Evolutionary conservation across 2,113 vertebrate species (phyloP).

Genomic region (Petaurus breviceps): DNA sequence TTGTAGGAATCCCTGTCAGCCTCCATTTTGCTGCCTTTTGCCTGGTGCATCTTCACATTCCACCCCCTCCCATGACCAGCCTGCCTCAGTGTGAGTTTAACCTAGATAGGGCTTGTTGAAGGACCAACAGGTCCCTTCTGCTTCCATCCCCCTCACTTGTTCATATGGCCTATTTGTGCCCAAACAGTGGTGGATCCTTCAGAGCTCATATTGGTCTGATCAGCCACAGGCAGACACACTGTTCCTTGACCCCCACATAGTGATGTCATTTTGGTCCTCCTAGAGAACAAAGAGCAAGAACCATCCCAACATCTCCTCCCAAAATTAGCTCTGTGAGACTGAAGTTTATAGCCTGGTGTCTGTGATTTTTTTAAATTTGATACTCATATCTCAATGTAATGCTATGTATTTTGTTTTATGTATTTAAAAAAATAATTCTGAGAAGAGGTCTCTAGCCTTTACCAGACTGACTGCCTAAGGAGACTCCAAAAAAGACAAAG

Average conservation of each 20-base stretch:
- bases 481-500: neutral
- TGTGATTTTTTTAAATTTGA: neutral
- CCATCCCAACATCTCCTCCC: neutral
- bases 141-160: neutral
- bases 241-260: neutral
- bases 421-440: neutral
- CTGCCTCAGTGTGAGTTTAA: neutral
- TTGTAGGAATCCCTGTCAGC: neutral
- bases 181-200: neutral
- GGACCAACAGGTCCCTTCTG: neutral
- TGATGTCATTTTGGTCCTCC: neutral
- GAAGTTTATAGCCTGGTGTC: neutral
- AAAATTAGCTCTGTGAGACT: neutral
- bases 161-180: no score
- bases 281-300: neutral
- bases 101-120: neutral
- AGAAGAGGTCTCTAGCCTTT: neutral
- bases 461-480: neutral
- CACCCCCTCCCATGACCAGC: neutral
- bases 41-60: no score
- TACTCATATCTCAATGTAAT: neutral
- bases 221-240: no score
- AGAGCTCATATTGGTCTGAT: neutral
- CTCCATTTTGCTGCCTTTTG: neutral
- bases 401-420: neutral